phyloP scores from a whole-genome alignment of 1,140 invertebrate genomes.

The Nasonia vitripennis region DNA sequence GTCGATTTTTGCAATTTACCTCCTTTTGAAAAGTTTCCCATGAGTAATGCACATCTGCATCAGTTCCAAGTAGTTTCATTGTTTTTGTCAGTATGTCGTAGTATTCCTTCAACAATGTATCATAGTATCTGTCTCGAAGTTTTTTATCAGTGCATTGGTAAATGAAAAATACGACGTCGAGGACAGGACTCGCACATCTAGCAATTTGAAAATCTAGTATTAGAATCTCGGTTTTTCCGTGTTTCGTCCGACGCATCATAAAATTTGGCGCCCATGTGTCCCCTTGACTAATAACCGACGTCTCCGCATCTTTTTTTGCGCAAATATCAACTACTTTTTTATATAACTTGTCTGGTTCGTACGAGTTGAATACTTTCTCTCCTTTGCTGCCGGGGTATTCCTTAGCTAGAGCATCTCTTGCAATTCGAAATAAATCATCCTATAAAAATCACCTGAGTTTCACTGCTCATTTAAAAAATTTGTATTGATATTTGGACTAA shows the following conservation, averaged over 20 bases:
- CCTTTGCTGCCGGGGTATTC: slow-evolving; percentile 78
- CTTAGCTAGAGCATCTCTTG: slow-evolving; percentile 79
- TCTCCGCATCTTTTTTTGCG: slow-evolving; percentile 52
- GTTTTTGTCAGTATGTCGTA: slow-evolving; percentile 74
- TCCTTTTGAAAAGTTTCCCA: slow-evolving; percentile 71
- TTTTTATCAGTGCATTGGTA: slow-evolving; percentile 79
- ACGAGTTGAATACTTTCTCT: slow-evolving; percentile 73
- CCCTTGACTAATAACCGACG: slow-evolving; percentile 80
- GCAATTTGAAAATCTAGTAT: slow-evolving; percentile 84
- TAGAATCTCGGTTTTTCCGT: slow-evolving; percentile 70
- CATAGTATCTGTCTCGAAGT: slow-evolving; percentile 76
- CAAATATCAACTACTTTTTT: slow-evolving; percentile 62
- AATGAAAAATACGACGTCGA: slow-evolving; percentile 80
- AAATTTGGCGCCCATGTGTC: slow-evolving; percentile 87
- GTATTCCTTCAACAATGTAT: slow-evolving; percentile 77
- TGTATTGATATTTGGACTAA: slow-evolving; percentile 8
- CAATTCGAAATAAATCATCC: slow-evolving; percentile 50
- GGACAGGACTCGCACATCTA: slow-evolving; percentile 77
- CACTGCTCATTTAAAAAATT: neutral
- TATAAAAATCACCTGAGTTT: slow-evolving; percentile 24
- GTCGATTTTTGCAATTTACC: slow-evolving; percentile 53
- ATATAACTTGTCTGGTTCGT: slow-evolving; percentile 60
- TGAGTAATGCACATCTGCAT: slow-evolving; percentile 78
- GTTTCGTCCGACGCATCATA: slow-evolving; percentile 74
- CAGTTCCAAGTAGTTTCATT: slow-evolving; percentile 78